Conservation (phyloP, 2,888 invertebrate species). For the Malthinus seriepunctatus region DNA sequence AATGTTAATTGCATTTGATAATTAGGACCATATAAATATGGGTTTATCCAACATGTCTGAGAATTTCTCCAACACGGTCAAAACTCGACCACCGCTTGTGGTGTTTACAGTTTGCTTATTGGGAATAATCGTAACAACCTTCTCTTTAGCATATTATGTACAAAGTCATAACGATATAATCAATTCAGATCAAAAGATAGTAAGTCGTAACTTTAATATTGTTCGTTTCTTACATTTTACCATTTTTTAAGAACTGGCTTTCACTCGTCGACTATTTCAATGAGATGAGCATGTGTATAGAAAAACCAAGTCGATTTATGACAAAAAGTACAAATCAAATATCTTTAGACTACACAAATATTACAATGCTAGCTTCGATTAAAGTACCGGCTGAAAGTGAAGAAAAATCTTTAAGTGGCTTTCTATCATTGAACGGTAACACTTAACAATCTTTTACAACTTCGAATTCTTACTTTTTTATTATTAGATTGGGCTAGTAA, state of each 20-base stretch:
- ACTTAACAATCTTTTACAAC: background rate
- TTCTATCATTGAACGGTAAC: background rate
- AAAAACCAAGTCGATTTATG: no score
- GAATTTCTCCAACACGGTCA: slow-evolving; percentile 18
- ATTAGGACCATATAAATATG: background rate
- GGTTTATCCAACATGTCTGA: slow-evolving; percentile 5
- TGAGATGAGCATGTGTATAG: no score
- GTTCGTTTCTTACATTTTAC: background rate
- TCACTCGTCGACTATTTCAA: no score
- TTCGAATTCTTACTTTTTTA: background rate
- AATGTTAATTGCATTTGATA: no score
- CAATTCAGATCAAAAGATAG: slow-evolving; percentile 27
- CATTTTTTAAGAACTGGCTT: no score
- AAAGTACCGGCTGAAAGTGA: background rate
- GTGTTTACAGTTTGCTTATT: slow-evolving; percentile 32
- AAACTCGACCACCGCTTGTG: slow-evolving; percentile 28
- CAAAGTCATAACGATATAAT: slow-evolving; percentile 24
- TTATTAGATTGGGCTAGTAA: slow-evolving; percentile 16
- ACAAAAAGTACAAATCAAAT: no score
- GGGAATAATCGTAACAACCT: slow-evolving; percentile 29
- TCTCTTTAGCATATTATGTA: slow-evolving; percentile 32
- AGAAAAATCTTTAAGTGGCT: background rate
- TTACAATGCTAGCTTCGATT: no score
- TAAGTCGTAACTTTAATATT: slow-evolving; percentile 7
- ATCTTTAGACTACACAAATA: no score